Conservation (phyloP, 2,888 invertebrate species). For the Eupithecia vulgata region DNA sequence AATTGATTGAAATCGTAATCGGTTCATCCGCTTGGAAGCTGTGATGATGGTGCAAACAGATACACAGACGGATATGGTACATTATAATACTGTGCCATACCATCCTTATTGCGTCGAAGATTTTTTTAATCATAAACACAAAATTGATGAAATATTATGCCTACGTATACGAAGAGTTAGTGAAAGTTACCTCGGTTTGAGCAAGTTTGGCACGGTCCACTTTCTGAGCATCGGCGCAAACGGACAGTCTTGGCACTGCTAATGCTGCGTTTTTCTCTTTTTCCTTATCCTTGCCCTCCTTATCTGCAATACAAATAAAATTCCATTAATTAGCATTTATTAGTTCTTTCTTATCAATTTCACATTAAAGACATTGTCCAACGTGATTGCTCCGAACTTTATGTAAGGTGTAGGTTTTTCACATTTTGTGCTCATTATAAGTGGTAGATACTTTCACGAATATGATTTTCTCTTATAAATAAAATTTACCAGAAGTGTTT, state of each 20-base stretch:
- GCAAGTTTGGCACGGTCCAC: slow-evolving; percentile 95
- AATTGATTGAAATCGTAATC: too few species aligned
- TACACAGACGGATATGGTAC: too few species aligned
- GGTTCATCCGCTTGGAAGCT: too few species aligned
- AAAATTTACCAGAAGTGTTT: not conserved
- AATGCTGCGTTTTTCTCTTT: slow-evolving; percentile 89
- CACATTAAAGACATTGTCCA: not conserved
- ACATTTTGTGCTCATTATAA: not conserved
- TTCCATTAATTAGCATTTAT: not conserved
- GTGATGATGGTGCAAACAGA: too few species aligned
- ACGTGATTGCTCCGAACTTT: not conserved
- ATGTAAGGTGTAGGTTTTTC: not conserved
- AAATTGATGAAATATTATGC: not conserved
- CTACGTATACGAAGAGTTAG: not conserved
- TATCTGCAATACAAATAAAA: slow-evolving; percentile 80
- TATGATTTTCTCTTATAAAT: not conserved
- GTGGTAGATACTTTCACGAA: not conserved
- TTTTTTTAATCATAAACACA: too few species aligned
- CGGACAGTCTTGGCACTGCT: slow-evolving; percentile 94
- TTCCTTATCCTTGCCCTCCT: slow-evolving; percentile 91
- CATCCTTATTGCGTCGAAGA: too few species aligned
- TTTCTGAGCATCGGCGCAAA: slow-evolving; percentile 97
- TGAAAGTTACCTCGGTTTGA: slow-evolving; percentile 90
- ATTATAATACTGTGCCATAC: too few species aligned
- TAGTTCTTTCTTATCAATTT: not conserved